These are phyloP conservation scores for Drosophila merina DNA, from an alignment of 2,888 invertebrate genomes.

Conservation along the genomic window DNA sequence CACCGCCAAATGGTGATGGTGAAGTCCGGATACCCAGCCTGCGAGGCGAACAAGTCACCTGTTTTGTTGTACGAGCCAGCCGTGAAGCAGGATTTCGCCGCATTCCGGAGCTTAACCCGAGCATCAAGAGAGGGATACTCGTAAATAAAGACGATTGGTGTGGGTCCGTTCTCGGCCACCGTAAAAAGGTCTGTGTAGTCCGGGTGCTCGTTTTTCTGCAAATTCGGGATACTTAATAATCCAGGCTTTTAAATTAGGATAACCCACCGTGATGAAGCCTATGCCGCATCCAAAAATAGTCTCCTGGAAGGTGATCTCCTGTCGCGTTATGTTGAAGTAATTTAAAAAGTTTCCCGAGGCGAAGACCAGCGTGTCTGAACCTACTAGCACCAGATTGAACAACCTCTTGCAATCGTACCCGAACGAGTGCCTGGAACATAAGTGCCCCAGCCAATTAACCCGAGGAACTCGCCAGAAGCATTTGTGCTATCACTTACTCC, in stretches of 20 bases:
- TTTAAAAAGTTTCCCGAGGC: slow-evolving; percentile 92
- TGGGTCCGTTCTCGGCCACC: slow-evolving; percentile 91
- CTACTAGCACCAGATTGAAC: slow-evolving; percentile 91
- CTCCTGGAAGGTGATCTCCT: slow-evolving; percentile 88
- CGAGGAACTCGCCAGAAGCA: background rate
- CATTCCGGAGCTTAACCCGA: slow-evolving; percentile 89
- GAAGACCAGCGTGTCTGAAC: slow-evolving; percentile 90
- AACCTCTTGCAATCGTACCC: slow-evolving; percentile 93
- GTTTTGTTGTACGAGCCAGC: slow-evolving; percentile 91
- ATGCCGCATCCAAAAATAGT: slow-evolving; percentile 92
- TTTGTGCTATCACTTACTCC: slow-evolving; percentile 56
- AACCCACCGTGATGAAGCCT: slow-evolving; percentile 90
- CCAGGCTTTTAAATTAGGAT: fast-evolving
- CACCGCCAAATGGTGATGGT: slow-evolving; percentile 96
- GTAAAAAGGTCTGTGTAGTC: slow-evolving; percentile 88
- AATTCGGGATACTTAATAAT: too few relatives aligned
- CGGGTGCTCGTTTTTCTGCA: slow-evolving; percentile 87
- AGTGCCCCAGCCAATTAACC: background rate
- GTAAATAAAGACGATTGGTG: slow-evolving; percentile 92
- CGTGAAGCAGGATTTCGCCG: slow-evolving; percentile 90
- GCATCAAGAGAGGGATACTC: slow-evolving; percentile 92
- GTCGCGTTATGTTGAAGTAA: slow-evolving; percentile 89
- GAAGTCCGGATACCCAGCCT: slow-evolving; percentile 93
- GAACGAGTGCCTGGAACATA: slow-evolving; percentile 89
- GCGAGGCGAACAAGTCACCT: slow-evolving; percentile 89